phyloP scores from a whole-genome alignment of 2,888 invertebrate genomes.

The Philaethria dido region DNA sequence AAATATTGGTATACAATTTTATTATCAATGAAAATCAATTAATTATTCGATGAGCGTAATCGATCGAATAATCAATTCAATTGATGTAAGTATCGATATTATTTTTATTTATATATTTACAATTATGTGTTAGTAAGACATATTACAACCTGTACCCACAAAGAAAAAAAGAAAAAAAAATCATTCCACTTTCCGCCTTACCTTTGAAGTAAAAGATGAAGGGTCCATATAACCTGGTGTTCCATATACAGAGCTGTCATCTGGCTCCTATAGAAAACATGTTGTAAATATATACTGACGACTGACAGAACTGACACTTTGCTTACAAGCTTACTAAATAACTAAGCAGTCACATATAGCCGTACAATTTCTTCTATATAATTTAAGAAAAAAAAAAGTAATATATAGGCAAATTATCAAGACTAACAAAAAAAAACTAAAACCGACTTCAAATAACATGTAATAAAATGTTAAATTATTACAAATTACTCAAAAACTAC shows the following conservation, averaged over 20 bases:
- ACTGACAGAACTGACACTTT: not conserved
- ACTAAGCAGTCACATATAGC: not conserved
- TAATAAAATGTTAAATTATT: too few species aligned
- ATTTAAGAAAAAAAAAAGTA: too few species aligned
- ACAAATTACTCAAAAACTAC: too few species aligned
- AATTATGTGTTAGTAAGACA: not conserved
- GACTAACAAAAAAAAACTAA: too few species aligned
- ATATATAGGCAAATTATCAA: too few species aligned
- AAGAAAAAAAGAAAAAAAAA: not conserved
- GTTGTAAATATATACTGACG: not conserved
- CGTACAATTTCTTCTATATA: not conserved
- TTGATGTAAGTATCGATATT: too few species aligned
- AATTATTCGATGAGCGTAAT: not conserved
- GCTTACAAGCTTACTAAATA: not conserved
- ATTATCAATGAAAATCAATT: not conserved
- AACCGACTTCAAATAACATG: too few species aligned
- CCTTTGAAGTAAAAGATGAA: conserved; percentile 89
- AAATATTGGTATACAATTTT: not conserved
- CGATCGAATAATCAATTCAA: too few species aligned
- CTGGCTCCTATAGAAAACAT: conserved; percentile 82
- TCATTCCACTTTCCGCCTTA: conserved; percentile 58
- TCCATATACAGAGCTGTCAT: conserved; percentile 86
- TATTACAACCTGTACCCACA: not conserved
- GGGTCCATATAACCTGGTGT: conserved; percentile 93
- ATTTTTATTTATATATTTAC: not conserved